phyloP scores from a whole-genome alignment of 2,888 invertebrate genomes.

The Eupithecia insigniata region DNA sequence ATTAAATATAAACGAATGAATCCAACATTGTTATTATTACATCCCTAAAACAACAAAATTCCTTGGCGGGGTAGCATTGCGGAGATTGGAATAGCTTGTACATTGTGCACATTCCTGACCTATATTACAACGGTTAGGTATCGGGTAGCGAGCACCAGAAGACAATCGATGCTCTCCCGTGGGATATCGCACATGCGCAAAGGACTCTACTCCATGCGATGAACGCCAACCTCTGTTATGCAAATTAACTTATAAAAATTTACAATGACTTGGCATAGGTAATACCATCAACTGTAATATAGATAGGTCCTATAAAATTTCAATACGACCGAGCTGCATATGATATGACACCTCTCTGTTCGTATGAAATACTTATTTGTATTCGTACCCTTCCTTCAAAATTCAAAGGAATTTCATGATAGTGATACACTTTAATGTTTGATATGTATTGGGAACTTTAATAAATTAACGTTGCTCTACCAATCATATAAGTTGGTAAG shows the following conservation, averaged over 20 bases:
- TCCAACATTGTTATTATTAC: constrained; percentile 61
- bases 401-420: background rate
- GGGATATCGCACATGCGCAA: constrained; percentile 82
- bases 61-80: constrained; percentile 27
- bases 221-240: constrained; percentile 39
- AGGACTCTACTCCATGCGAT: constrained; percentile 35
- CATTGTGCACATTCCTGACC: constrained; percentile 68
- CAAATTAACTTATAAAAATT: constrained; percentile 39
- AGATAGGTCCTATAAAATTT: background rate
- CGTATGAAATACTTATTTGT: background rate
- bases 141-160: constrained; percentile 58
- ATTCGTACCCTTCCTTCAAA: background rate
- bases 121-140: constrained; percentile 65
- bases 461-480: background rate
- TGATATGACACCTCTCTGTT: background rate
- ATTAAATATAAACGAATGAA: constrained; percentile 85
- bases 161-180: constrained; percentile 81
- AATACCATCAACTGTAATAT: constrained; percentile 6
- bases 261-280: constrained; percentile 22
- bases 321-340: background rate
- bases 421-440: background rate
- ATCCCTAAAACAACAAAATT: constrained; percentile 21
- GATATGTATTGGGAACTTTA: background rate
- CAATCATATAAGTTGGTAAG: background rate
- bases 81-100: constrained; percentile 38